phyloP scores from a whole-genome alignment of 2,113 vertebrate species.

The Ascaphus truei region DNA sequence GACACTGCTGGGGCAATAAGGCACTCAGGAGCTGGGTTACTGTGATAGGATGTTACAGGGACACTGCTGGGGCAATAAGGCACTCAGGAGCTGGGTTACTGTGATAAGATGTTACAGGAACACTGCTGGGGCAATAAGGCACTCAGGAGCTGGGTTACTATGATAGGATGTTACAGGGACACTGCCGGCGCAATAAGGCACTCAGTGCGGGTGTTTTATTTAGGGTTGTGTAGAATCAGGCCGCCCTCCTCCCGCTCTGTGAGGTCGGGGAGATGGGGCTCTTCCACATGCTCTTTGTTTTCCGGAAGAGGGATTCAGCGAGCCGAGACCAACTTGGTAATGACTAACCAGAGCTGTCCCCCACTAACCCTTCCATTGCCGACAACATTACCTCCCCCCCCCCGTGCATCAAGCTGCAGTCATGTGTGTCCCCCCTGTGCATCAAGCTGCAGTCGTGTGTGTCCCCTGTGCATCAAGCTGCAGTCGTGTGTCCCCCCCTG shows the following conservation, averaged over 20 bases:
- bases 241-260: conserved; percentile 9
- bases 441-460: too few relatives aligned
- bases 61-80: background rate
- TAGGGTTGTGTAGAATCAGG: conserved; percentile 2
- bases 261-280: background rate
- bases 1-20: background rate
- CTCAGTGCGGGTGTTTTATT: background rate
- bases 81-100: background rate
- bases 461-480: too few relatives aligned
- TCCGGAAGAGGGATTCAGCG: background rate
- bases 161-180: background rate
- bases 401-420: too few relatives aligned
- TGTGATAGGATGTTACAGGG: background rate
- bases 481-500: background rate
- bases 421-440: background rate
- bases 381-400: background rate
- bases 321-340: background rate
- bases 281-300: too few relatives aligned
- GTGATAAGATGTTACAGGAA: background rate
- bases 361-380: background rate
- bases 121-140: background rate
- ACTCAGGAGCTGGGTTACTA: background rate
- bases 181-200: background rate
- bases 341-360: background rate
- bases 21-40: background rate